Conservation (phyloP, 2,888 invertebrate genomes). For the Plagodis dolabraria region DNA sequence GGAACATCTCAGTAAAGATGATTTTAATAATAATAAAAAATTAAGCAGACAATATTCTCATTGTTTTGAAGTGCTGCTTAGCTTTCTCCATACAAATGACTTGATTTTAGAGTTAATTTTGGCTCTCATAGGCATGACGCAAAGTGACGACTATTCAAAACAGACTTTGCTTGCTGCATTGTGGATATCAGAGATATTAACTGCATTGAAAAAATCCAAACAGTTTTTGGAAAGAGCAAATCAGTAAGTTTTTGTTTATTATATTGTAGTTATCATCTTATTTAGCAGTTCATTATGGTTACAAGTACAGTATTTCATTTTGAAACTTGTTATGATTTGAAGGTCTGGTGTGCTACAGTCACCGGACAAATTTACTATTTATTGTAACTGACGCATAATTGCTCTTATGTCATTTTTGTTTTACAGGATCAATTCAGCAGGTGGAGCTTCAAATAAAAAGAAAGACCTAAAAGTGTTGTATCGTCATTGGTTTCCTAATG, state of each 20-base stretch:
- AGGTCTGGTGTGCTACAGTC: too few relatives aligned
- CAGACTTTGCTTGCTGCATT: slow-evolving; percentile 75
- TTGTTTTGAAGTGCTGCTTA: slow-evolving; percentile 83
- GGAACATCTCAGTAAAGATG: slow-evolving; percentile 51
- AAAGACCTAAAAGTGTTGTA: slow-evolving; percentile 64
- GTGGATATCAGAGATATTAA: slow-evolving; percentile 81
- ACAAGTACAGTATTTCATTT: too few relatives aligned
- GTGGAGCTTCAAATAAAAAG: slow-evolving; percentile 50
- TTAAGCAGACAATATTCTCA: slow-evolving; percentile 61
- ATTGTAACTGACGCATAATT: too few relatives aligned
- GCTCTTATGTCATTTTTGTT: slow-evolving; percentile 1
- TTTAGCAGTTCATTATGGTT: too few relatives aligned
- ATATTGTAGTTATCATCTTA: too few relatives aligned
- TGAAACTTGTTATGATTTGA: too few relatives aligned
- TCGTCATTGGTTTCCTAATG: slow-evolving; percentile 72
- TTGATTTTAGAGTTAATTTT: slow-evolving; percentile 76
- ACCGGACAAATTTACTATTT: too few relatives aligned
- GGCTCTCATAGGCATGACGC: slow-evolving; percentile 70
- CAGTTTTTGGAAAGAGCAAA: slow-evolving; percentile 55
- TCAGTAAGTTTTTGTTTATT: slow-evolving; percentile 48
- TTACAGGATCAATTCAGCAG: slow-evolving; percentile 54
- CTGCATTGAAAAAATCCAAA: slow-evolving; percentile 69
- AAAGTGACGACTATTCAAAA: slow-evolving; percentile 51
- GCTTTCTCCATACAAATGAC: slow-evolving; percentile 79
- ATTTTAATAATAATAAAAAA: slow-evolving; percentile 48